These are phyloP conservation scores for Vicugna pacos DNA, from an alignment of 2,113 vertebrate genomes.

Conservation along the genomic window DNA sequence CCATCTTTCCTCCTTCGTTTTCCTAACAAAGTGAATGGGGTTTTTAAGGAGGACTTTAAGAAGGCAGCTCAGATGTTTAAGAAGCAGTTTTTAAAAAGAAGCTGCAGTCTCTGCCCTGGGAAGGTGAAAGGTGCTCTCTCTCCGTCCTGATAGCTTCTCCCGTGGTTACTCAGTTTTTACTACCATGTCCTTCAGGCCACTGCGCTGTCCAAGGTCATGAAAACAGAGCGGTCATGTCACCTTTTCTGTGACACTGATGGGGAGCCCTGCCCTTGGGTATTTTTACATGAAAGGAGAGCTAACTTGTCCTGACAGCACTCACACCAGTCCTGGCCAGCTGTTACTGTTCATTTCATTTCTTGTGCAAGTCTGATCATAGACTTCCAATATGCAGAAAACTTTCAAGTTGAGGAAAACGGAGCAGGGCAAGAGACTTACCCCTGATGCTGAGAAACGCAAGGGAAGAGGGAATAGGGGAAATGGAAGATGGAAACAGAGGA, in stretches of 20 bases:
- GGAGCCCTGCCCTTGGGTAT: fast-evolving
- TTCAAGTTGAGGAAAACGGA: not conserved
- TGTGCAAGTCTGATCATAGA: not conserved
- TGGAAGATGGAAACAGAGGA: not conserved
- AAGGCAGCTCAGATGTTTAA: not conserved
- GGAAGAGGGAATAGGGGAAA: not conserved
- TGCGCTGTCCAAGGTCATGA: not conserved
- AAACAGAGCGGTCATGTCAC: not conserved
- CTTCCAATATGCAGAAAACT: not conserved
- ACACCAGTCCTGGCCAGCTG: not conserved
- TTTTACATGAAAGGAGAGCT: not conserved
- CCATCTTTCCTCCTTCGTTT: not conserved
- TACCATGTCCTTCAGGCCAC: not conserved
- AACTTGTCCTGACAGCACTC: not conserved
- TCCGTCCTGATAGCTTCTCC: not conserved
- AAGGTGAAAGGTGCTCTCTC: not conserved
- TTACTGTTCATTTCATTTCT: not conserved
- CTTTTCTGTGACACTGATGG: no score
- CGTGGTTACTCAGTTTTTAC: not conserved
- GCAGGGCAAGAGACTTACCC: not conserved
- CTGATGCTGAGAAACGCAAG: not conserved
- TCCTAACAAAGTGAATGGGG: not conserved
- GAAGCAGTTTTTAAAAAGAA: not conserved
- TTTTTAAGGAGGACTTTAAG: not conserved
- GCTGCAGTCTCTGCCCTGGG: fast-evolving